Evolutionary conservation across 1,140 invertebrate genomes (phyloP), one percentile per base, ranked within the genome.

Genomic region (Tetramorium simillimum): DNA sequence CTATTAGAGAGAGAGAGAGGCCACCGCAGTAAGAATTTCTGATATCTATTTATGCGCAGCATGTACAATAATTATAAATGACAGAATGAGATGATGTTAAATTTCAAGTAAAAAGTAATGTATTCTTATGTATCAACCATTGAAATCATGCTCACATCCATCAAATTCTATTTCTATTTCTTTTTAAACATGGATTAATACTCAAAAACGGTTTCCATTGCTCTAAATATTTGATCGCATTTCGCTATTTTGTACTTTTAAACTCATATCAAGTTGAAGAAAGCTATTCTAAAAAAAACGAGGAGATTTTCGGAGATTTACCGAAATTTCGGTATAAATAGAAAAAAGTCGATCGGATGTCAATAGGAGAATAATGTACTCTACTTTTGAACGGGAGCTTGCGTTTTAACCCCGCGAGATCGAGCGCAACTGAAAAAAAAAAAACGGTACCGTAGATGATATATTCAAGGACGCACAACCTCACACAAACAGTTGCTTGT

Each of bases 321-420:
- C 89, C 89, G 76, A 92, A 94, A 94, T 93, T 94, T 94, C 91
- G 92, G 9, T 49, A 70, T 2, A 28, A 70, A 70, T 16, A 21
- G 40, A 14, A 43, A 10, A 67, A 12, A 46, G 21, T 0, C 21
- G 4, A 14, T 28, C 60, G 21, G 6, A n/a, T n/a, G n/a, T n/a
- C 43, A 28, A 93, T 91, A 84, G 89, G 72, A 94, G 82, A 60
- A 80, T 53, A 51, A 63, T 40, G 58, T 58, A 78, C 53, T 62
- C 37, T 69, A 10, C 49, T 75, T 78, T 87, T 91, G 62, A 62
- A 70, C 77, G 84, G 86, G 88, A 81, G 82, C n/a, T 89, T 91
- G 88, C 82, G 92, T 93, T 94, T 95, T 94, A 94, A 94, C 93
- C 92, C 91, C 93, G 90, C 91, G 94, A 94, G 93, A 94, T 94